Evolutionary conservation across 2,113 vertebrate species (phyloP).

Genomic region (Phoxinus phoxinus): DNA sequence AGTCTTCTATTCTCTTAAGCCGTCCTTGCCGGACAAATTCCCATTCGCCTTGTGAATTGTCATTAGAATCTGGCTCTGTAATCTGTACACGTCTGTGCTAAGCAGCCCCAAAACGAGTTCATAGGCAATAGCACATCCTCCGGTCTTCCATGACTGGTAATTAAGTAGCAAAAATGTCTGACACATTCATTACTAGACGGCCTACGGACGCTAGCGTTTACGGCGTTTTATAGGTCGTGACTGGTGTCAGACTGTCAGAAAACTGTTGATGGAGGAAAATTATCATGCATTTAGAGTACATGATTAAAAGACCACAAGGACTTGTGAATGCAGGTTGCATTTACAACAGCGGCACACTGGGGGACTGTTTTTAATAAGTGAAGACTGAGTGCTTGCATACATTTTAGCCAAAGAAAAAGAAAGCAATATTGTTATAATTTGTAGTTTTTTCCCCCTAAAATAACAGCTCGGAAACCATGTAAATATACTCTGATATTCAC

Average conservation of each 20-base stretch:
- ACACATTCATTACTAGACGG: slow-evolving; percentile 58
- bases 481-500: not conserved
- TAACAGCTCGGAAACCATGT: not conserved
- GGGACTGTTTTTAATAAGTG: slow-evolving; percentile 32
- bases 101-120: slow-evolving; percentile 49
- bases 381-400: not conserved
- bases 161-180: slow-evolving; percentile 60
- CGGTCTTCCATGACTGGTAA: slow-evolving; percentile 55
- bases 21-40: slow-evolving; percentile 30
- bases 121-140: slow-evolving; percentile 39
- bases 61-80: slow-evolving; percentile 49
- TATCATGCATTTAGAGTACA: slow-evolving; percentile 58
- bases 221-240: slow-evolving; percentile 57
- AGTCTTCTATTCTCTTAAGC: not conserved
- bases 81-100: slow-evolving; percentile 54
- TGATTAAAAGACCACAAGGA: slow-evolving; percentile 55
- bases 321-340: slow-evolving; percentile 46
- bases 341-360: slow-evolving; percentile 37
- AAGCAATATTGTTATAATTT: not conserved
- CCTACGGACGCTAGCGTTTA: slow-evolving; percentile 32
- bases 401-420: not conserved
- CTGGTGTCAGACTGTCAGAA: slow-evolving; percentile 56
- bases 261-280: slow-evolving; percentile 57
- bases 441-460: not conserved
- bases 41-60: slow-evolving; percentile 47